Evolutionary conservation across 2,888 invertebrate genomes (phyloP), one percentile per base, ranked within the genome.

Genomic region (Archips crataeganus): DNA sequence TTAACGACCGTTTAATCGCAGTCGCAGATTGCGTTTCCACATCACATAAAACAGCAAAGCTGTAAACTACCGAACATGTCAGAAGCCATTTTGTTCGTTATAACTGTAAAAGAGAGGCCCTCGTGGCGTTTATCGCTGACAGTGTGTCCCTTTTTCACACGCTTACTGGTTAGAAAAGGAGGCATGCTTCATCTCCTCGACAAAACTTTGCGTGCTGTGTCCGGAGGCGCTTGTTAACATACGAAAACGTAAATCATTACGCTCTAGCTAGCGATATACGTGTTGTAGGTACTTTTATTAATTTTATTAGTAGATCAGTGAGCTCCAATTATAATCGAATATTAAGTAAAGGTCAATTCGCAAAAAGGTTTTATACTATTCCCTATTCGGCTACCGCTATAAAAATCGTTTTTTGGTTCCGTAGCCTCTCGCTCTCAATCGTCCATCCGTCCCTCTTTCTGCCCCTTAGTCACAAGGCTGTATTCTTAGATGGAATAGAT

Each of bases 111-210:
- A 11, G 11, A 45, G 45, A 45, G 45, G 45, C 45, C 8, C 8
- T 45, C 11, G 11, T 45, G 45, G 45, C 45, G 11, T 45, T 45
- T 45, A 45, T 11, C 45, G 45, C 45, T 3, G 45, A 11, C 45
- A 45, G 10, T 63, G 13, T 9, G 63, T 66, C 66, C 57, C 68
- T 32, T 57, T 64, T 57, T 63, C 72, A 45, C 45, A 11, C 45
- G 45, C 45, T 11, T 11, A 45, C 45, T 45, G 45, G 45, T 45
- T 45, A 45, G 45, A 45, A 11, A 45, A 10, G 45, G 45, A 45
- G 10, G 11, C 11, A 45, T 9, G 45, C 10, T 10, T 45, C 11
- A 49, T 49, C 4, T 49, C 4, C 13, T 6, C 49, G n/a, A 49
- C 49, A n/a, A 6, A 49, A 49, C n/a, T 13, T n/a, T n/a, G n/a